These are phyloP conservation scores for Cerastoderma edule DNA, from an alignment of 2,888 invertebrate genomes.

Conservation along the genomic window DNA sequence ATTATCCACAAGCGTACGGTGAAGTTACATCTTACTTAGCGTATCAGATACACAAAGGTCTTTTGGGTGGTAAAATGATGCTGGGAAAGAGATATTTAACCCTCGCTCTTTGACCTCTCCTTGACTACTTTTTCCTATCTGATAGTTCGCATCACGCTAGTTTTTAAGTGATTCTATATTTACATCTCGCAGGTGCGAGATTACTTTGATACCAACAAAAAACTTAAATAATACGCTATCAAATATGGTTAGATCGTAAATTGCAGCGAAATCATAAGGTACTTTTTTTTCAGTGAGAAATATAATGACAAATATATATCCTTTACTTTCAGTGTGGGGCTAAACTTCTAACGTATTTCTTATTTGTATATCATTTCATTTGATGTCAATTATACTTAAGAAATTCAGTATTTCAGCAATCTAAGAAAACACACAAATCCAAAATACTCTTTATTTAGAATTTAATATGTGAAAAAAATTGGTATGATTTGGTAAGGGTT, in stretches of 20 bases:
- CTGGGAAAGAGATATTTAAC: constrained; percentile 54
- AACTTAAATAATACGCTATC: constrained; percentile 48
- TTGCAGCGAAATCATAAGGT: constrained; percentile 31
- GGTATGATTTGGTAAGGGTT: not conserved
- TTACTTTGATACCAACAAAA: constrained; percentile 30
- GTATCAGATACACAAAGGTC: constrained; percentile 46
- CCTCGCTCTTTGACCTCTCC: constrained; percentile 36
- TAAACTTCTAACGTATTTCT: too few relatives aligned
- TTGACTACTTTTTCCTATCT: constrained; percentile 33
- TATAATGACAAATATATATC: constrained; percentile 3
- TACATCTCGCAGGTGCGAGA: constrained; percentile 46
- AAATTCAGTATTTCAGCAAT: not conserved
- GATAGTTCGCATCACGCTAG: constrained; percentile 50
- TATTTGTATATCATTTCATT: too few relatives aligned
- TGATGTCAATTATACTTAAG: too few relatives aligned
- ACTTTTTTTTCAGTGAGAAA: not conserved
- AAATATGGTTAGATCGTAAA: constrained; percentile 39
- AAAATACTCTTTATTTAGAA: not conserved
- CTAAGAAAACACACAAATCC: not conserved
- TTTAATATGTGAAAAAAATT: not conserved
- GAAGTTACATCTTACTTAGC: constrained; percentile 25
- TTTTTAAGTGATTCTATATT: constrained; percentile 4
- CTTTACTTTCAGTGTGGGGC: not conserved
- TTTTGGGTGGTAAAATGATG: constrained; percentile 44
- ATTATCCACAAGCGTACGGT: constrained; percentile 39